phyloP scores from a whole-genome alignment of 1,140 invertebrate species.

The Hormaphis cornu region DNA sequence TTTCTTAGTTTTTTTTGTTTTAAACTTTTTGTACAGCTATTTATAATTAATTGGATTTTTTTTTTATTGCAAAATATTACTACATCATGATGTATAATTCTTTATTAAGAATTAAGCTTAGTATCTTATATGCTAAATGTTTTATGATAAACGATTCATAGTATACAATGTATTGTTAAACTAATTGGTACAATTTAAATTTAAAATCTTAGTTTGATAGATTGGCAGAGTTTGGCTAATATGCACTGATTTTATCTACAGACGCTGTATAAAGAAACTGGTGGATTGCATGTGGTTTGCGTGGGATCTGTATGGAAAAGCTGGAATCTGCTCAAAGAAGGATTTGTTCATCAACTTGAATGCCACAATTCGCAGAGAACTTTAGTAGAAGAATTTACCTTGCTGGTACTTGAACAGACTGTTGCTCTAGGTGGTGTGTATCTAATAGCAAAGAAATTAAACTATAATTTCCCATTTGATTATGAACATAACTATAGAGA shows the following conservation, averaged over 20 bases:
- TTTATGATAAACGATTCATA: too few relatives aligned
- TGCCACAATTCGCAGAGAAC: slow-evolving; percentile 42
- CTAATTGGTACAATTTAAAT: too few relatives aligned
- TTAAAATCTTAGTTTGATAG: too few relatives aligned
- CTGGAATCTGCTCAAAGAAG: slow-evolving; percentile 68
- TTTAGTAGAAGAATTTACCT: slow-evolving; percentile 44
- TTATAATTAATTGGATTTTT: too few relatives aligned
- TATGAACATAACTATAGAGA: slow-evolving; percentile 47
- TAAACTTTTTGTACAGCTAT: too few relatives aligned
- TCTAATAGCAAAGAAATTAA: slow-evolving; percentile 55
- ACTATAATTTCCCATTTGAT: slow-evolving; percentile 46
- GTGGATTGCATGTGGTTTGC: slow-evolving; percentile 73
- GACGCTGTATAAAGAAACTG: slow-evolving; percentile 47
- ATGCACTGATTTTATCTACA: slow-evolving; percentile 35
- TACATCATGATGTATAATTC: too few relatives aligned
- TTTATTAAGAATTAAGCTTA: too few relatives aligned
- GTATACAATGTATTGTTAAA: too few relatives aligned
- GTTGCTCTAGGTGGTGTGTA: slow-evolving; percentile 67
- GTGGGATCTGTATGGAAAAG: slow-evolving; percentile 95
- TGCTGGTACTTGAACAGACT: slow-evolving; percentile 54
- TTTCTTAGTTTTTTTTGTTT: too few relatives aligned
- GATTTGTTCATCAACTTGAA: slow-evolving; percentile 46
- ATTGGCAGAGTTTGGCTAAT: not conserved
- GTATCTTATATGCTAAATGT: too few relatives aligned
- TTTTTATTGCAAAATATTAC: too few relatives aligned